Base-by-base conservation (phyloP, 2,888 invertebrate genomes). In the Sinhomidia bicolor region DNA sequence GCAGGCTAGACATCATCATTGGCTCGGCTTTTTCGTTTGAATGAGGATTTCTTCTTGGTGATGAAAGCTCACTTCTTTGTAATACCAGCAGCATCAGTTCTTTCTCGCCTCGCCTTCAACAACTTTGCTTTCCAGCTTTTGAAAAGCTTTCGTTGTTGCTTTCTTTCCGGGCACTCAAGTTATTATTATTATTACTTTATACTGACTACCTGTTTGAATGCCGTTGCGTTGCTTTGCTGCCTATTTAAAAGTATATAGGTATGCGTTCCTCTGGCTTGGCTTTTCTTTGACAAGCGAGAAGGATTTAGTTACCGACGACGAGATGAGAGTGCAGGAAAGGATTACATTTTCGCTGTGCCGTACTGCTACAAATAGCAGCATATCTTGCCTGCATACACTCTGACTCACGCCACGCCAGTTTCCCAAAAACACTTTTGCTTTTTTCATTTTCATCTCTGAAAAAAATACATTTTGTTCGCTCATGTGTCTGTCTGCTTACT, bases 131-230 rank as follows among this genome's bases (percentile, higher is more conserved):
- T 71, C 44, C 44, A 44, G 0, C 1, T 68, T 36, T 68, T n/a
- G n/a, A n/a, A n/a, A n/a, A n/a, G 0, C 23, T 44, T 23, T 26
- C 60, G 10, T 14, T 47, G 10, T 10, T 14, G 9, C 14, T 9
- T 23, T 60, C 12, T 29, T 26, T 1, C 3, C 0, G 14, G 0
- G 10, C n/a, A n/a, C n/a, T n/a, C n/a, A n/a, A n/a, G n/a, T n/a
- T n/a, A n/a, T n/a, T n/a, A n/a, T n/a, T n/a, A n/a, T n/a, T n/a
- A n/a, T n/a, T n/a, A n/a, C n/a, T n/a, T n/a, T n/a, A n/a, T n/a
- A n/a, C n/a, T n/a, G n/a, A 12, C 71, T 71, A 71, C 71, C 71
- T 71, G 71, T 71, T 71, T 71, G 71, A 71, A 71, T 71, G 71
- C 41, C 71, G 41, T 6, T 51, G 12, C 47, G 14, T n/a, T 51